phyloP scores from a whole-genome alignment of 2,888 invertebrate genomes.

The Aethes cnicana region DNA sequence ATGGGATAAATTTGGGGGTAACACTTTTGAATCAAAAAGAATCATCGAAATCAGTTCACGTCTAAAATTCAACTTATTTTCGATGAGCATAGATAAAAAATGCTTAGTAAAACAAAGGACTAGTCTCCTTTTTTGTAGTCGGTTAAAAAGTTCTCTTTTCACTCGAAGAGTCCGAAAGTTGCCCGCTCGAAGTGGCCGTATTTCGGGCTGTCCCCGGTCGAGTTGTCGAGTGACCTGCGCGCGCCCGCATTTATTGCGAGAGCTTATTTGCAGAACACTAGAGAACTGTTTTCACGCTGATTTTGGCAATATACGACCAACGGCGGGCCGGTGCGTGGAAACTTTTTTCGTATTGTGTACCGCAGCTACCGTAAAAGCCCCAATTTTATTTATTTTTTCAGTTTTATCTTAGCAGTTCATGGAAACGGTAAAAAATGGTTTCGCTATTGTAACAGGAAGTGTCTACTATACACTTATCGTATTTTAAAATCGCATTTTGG shows the following conservation, averaged over 20 bases:
- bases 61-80: no score
- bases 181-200: slow-evolving; percentile 50
- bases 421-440: no score
- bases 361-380: slow-evolving; percentile 8
- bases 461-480: no score
- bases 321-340: slow-evolving; percentile 20
- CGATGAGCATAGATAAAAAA: no score
- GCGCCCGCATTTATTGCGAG: slow-evolving; percentile 59
- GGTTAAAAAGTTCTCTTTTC: slow-evolving; percentile 68
- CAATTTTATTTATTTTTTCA: slow-evolving; percentile 1
- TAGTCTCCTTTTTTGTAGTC: no score
- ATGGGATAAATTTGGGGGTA: no score
- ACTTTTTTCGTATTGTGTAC: slow-evolving; percentile 23
- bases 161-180: slow-evolving; percentile 67
- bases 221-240: slow-evolving; percentile 64
- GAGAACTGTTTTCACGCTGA: slow-evolving; percentile 61
- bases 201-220: slow-evolving; percentile 58
- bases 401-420: no score
- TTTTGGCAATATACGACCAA: slow-evolving; percentile 56
- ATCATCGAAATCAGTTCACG: no score
- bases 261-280: slow-evolving; percentile 71
- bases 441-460: no score
- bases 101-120: no score
- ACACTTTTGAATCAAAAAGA: no score
- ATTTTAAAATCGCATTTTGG: no score